Conservation (phyloP, 23 tunicate genomes). For the Oikopleura vanhoeffeni region DNA sequence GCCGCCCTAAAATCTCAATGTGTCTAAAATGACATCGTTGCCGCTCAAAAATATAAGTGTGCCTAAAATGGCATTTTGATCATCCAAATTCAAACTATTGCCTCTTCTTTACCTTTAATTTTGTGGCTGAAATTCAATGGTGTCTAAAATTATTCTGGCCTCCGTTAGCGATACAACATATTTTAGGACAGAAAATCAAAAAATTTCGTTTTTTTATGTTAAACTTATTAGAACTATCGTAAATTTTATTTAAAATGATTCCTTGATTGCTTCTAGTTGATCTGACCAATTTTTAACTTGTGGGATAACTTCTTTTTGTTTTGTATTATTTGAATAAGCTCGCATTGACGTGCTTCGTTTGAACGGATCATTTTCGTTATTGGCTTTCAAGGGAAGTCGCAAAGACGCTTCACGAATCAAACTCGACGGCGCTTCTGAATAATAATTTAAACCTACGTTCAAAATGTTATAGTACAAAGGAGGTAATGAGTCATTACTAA, state of each 20-base stretch:
- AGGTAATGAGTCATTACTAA: no score
- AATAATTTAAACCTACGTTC: neutral
- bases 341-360: neutral
- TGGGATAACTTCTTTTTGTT: neutral
- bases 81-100: no score
- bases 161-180: neutral
- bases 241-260: neutral
- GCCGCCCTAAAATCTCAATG: no score
- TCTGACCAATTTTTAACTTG: neutral
- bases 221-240: neutral
- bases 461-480: no score
- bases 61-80: no score
- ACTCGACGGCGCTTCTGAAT: neutral
- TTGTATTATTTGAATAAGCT: neutral
- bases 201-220: no score
- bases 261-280: slow-evolving; percentile 13
- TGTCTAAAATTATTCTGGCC: no score
- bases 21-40: no score
- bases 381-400: neutral
- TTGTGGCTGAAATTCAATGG: no score
- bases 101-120: no score
- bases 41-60: no score
- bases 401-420: neutral
- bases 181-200: neutral
- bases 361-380: neutral